A percentile compares a stretch with the other conserved stretches of the same genome.
Evolutionary conservation across 2,797 vertebrate species (phyloP).

Genomic region (Cynopterus sphinx): DNA sequence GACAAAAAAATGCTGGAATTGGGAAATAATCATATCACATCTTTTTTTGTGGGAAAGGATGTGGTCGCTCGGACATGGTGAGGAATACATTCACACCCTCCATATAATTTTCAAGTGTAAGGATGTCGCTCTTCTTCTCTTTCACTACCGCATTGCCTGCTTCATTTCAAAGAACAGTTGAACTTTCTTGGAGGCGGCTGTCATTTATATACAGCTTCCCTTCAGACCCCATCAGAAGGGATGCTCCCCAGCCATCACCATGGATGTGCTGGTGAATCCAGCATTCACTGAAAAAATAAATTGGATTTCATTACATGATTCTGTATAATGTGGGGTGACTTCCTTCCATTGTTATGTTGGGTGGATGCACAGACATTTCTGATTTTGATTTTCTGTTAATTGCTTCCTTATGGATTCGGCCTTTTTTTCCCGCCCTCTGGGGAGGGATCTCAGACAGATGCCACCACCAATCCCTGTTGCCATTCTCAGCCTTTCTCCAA

Average conservation of each 20-base stretch:
- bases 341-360: conserved; percentile 57
- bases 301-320: conserved; percentile 28
- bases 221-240: not conserved
- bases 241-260: not conserved
- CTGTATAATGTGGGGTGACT: conserved; percentile 5
- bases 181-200: not conserved
- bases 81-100: not conserved
- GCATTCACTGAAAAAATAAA: not conserved
- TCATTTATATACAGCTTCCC: not conserved
- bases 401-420: conserved; percentile 40
- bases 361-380: conserved; percentile 57
- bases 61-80: not conserved
- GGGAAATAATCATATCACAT: not conserved
- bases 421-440: rapidly evolving
- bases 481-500: conserved; percentile 49
- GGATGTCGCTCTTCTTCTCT: not conserved
- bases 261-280: not conserved
- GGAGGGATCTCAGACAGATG: conserved; percentile 16
- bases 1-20: not conserved
- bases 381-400: conserved; percentile 64
- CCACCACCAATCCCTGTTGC: not conserved
- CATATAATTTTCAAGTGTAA: not conserved
- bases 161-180: conserved; percentile 38
- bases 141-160: not conserved
- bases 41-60: not conserved